Base-by-base conservation (phyloP, 1,140 invertebrate species). In the Apis cerana region DNA sequence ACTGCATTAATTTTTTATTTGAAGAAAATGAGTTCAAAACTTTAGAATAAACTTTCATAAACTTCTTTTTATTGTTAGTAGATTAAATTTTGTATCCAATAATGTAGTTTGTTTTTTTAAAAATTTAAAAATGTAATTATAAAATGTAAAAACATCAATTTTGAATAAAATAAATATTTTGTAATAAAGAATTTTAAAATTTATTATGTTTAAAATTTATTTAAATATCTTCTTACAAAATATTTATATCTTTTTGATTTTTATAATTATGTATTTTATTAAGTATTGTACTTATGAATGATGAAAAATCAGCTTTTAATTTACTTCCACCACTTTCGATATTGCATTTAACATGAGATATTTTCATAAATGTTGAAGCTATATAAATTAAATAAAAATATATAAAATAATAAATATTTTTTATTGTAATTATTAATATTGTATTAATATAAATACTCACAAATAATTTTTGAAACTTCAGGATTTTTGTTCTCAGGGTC, bases 321-420 rank as follows among this genome's bases (percentile, higher is more conserved):
- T 95, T 94, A 85, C 96, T 96, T 50, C 95, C 95, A 89, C 95
- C 96, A 21, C 95, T 95, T 85, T 96, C 96, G 70, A 97, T 92
- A 86, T 96, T 96, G 11, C 96, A 95, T 62, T 95, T 94, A 0
- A 97, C 94, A 91, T 95, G 95, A 4, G 95, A 95, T 27, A 97
- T 95, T 90, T 96, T 96, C 17, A 94, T 93, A 88, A 97, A 97
- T 27, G 95, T 95, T 59, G 94, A 92, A 81, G 96, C 96, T 97
- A 94, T 77, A 77, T 33, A 84, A 27, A 74, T n/a, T 75, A 54
- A 62, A 74, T 43, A 80, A 59, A 54, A 56, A 48, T 23, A 17
- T 61, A 54, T 43, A 33, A 74, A 19, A 81, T 48, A 62, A 76
- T 52, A 77, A 52, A 61, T 10, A 67, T 43, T 12, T 43, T 12